Evolutionary conservation across 1,140 invertebrate genomes (phyloP).

Genomic region (Caenorhabditis inopinata): DNA sequence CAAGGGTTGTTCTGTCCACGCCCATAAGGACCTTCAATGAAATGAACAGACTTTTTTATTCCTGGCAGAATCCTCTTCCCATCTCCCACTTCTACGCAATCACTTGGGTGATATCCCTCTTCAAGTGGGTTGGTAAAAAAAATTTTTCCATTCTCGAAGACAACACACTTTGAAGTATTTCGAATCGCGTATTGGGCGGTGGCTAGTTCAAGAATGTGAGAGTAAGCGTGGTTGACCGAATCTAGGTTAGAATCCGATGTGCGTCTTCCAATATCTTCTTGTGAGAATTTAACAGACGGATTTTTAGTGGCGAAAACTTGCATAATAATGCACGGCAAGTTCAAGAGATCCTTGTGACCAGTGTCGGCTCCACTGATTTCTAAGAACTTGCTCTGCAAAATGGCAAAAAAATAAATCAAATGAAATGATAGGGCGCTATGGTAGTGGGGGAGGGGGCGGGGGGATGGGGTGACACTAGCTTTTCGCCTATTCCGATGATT

Average conservation of each 20-base stretch:
- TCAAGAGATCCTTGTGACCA: not conserved
- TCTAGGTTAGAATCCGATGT: not conserved
- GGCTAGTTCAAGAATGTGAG: constrained; percentile 46
- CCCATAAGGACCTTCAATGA: constrained; percentile 48
- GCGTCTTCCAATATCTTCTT: not conserved
- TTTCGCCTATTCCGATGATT: too few species aligned
- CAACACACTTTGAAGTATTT: constrained; percentile 16
- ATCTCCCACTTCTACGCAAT: constrained; percentile 40
- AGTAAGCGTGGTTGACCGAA: not conserved
- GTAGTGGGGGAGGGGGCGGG: too few species aligned
- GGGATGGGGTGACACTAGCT: too few species aligned
- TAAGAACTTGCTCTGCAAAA: not conserved
- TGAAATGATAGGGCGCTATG: too few species aligned
- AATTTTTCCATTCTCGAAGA: constrained; percentile 40
- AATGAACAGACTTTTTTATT: constrained; percentile 36
- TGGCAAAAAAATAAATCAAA: too few species aligned
- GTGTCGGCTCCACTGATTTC: not conserved
- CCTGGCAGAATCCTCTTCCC: constrained; percentile 44
- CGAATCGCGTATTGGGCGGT: constrained; percentile 34
- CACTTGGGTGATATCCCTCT: constrained; percentile 32
- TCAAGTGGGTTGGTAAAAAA: constrained; percentile 33
- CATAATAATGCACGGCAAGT: not conserved
- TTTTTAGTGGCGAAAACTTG: constrained; percentile 1
- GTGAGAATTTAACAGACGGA: not conserved
- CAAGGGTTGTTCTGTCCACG: constrained; percentile 34